These are phyloP conservation scores for Hyla sarda DNA, from an alignment of 2,113 vertebrate species.

Conservation along the genomic window DNA sequence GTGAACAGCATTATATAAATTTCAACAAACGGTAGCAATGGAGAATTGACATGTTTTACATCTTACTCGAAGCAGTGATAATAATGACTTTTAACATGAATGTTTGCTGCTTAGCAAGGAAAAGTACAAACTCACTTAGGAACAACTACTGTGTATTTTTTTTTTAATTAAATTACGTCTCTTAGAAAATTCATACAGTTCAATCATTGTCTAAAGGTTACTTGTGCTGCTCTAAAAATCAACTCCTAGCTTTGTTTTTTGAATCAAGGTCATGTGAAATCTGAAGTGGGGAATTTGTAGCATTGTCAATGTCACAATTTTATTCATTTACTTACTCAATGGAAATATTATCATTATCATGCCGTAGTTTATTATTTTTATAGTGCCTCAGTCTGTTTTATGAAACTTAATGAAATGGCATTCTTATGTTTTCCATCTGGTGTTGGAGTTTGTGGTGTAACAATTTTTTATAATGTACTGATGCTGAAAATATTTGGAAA, in stretches of 20 bases:
- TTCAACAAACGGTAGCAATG: conserved; percentile 26
- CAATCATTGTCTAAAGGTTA: neutral
- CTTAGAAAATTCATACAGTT: neutral
- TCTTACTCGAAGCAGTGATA: conserved; percentile 14
- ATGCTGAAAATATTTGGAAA: neutral
- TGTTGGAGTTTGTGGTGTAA: neutral
- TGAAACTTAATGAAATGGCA: neutral
- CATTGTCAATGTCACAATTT: neutral
- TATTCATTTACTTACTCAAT: neutral
- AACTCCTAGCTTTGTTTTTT: neutral
- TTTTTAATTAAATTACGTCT: neutral
- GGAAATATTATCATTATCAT: neutral
- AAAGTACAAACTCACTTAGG: conserved; percentile 10
- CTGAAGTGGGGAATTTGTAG: neutral
- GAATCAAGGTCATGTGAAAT: neutral
- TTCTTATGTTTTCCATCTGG: neutral
- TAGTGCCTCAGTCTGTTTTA: neutral
- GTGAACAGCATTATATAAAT: conserved; percentile 12
- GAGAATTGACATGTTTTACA: neutral
- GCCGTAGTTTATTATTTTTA: neutral
- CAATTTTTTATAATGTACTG: neutral
- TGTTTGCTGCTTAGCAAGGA: conserved; percentile 1
- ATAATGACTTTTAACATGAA: conserved; percentile 13
- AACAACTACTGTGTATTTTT: neutral
- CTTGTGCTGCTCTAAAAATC: neutral